Percentiles rank a stretch among this genome's conserved stretches.
Evolutionary conservation across 2,113 vertebrate species (phyloP).

Genomic region (Hippocampus mohnikei): DNA sequence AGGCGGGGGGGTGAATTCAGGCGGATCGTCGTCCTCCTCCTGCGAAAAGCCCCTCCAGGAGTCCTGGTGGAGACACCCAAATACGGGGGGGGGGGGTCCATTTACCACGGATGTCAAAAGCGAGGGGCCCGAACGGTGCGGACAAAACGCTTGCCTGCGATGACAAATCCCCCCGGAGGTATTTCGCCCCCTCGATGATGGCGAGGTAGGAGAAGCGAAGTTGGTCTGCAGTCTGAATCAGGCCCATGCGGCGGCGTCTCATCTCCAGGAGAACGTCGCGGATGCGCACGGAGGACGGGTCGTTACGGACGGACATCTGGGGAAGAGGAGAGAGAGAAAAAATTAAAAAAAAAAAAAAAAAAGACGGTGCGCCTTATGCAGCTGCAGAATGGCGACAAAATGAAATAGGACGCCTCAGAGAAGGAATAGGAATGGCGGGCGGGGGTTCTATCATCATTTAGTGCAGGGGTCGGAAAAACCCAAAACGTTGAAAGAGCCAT

Average conservation of each 20-base stretch:
- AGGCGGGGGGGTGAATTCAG: slow-evolving; percentile 83
- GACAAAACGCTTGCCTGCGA: slow-evolving; percentile 74
- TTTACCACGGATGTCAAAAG: neutral
- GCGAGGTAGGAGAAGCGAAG: slow-evolving; percentile 96
- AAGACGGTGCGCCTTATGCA: neutral
- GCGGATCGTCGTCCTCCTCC: slow-evolving; percentile 87
- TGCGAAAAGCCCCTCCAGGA: slow-evolving; percentile 95
- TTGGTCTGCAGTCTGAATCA: slow-evolving; percentile 96
- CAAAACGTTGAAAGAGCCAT: too few species aligned
- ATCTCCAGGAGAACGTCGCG: slow-evolving; percentile 92
- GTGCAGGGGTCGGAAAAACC: too few species aligned
- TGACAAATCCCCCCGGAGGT: slow-evolving; percentile 87
- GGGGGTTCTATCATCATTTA: too few species aligned
- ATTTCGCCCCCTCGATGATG: slow-evolving; percentile 91
- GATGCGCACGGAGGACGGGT: slow-evolving; percentile 87
- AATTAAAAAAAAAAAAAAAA: neutral
- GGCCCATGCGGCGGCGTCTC: slow-evolving; percentile 89
- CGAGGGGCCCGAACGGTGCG: neutral
- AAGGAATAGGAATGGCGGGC: too few species aligned
- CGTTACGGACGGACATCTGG: slow-evolving; percentile 88
- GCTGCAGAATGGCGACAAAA: neutral
- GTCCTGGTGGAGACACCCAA: slow-evolving; percentile 69
- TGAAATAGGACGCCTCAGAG: too few species aligned
- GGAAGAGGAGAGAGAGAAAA: neutral
- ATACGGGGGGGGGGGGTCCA: too few species aligned